Percentiles rank a stretch among this genome's conserved stretches.
These are phyloP conservation scores for Ramazzottius varieornatus DNA, from an alignment of 2,888 invertebrate species.

Conservation along the genomic window DNA sequence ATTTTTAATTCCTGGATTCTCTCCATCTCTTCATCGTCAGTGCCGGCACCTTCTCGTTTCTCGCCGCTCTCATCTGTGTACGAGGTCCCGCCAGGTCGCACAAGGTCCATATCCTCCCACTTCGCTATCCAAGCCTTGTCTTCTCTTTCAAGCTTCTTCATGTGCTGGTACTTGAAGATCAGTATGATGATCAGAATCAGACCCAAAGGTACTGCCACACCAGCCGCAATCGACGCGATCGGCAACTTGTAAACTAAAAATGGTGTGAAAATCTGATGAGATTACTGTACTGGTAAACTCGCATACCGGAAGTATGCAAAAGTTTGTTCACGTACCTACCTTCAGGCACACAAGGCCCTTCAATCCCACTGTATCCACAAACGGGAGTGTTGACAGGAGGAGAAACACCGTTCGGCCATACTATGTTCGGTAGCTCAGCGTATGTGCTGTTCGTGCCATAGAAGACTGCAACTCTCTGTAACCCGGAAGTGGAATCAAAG, in stretches of 20 bases:
- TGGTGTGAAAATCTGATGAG: too few species aligned
- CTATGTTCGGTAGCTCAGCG: neutral
- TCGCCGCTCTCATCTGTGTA: neutral
- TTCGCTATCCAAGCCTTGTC: neutral
- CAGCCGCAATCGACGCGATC: neutral
- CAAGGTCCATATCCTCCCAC: neutral
- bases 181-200: neutral
- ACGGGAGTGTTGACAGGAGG: neutral
- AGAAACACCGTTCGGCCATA: neutral
- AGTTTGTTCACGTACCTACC: too few species aligned
- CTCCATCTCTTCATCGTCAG: neutral
- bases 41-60: too few species aligned
- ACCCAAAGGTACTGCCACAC: neutral
- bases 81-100: neutral
- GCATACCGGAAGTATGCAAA: too few species aligned
- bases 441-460: neutral
- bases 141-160: neutral
- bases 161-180: neutral
- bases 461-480: neutral
- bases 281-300: too few species aligned
- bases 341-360: neutral
- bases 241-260: too few species aligned
- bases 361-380: neutral
- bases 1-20: neutral
- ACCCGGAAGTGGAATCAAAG: neutral